Percentiles rank a stretch among this genome's conserved stretches.
Conservation (phyloP, 2,888 invertebrate genomes). For the Iselma pallidipennis region DNA sequence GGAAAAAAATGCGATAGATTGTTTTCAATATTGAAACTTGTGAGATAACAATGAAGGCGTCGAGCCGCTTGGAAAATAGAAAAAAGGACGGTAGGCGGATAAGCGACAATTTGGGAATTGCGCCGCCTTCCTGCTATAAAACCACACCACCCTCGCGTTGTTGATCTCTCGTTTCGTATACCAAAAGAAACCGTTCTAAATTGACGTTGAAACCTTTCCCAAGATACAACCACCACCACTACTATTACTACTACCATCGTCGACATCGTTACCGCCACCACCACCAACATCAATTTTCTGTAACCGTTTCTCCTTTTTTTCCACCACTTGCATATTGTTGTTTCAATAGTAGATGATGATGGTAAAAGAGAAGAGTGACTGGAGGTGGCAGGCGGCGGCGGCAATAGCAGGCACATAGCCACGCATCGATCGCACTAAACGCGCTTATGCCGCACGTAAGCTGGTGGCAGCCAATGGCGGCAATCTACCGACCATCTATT, state of each 20-base stretch:
- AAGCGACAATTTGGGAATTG: conserved; percentile 3
- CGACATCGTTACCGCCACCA: too few species aligned
- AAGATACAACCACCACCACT: background rate
- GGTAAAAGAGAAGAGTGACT: conserved; percentile 1
- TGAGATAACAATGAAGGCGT: background rate
- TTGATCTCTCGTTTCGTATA: conserved; percentile 2
- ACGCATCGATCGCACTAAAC: conserved; percentile 6
- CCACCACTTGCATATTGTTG: background rate
- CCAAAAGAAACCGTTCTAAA: background rate
- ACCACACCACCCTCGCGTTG: background rate
- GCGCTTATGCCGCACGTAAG: conserved; percentile 24
- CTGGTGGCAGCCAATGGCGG: conserved; percentile 32
- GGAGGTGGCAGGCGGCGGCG: background rate
- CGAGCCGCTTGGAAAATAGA: background rate
- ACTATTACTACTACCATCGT: background rate
- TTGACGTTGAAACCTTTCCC: background rate
- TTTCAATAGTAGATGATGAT: background rate
- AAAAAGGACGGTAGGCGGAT: background rate
- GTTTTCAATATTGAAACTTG: background rate
- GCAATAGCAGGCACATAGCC: background rate
- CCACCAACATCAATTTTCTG: background rate
- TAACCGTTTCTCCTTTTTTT: background rate
- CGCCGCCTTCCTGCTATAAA: background rate
- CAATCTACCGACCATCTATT: conserved; percentile 18
- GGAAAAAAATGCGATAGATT: too few species aligned